Percentiles rank a stretch among this genome's conserved stretches.
These are phyloP conservation scores for Drosophila azteca DNA, from an alignment of 1,140 invertebrate genomes.

Conservation along the genomic window DNA sequence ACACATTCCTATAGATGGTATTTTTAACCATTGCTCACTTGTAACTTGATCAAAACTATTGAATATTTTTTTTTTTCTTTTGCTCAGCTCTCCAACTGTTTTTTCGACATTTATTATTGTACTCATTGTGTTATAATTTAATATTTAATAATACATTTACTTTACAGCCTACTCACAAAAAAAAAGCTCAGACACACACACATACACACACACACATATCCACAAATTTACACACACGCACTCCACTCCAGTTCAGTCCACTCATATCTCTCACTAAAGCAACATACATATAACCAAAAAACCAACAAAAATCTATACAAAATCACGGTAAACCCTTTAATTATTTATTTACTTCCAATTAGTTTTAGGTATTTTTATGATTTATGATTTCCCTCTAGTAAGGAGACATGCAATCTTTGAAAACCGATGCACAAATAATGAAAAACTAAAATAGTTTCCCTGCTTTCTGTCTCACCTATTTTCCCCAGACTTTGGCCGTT, in stretches of 20 bases:
- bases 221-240: slow-evolving; percentile 25
- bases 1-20: slow-evolving; percentile 26
- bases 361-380: slow-evolving; percentile 48
- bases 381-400: slow-evolving; percentile 52
- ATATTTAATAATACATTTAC: slow-evolving; percentile 58
- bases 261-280: slow-evolving; percentile 45
- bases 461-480: slow-evolving; percentile 35
- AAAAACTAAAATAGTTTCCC: slow-evolving; percentile 44
- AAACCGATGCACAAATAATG: neutral
- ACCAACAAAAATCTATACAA: slow-evolving; percentile 43
- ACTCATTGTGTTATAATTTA: slow-evolving; percentile 57
- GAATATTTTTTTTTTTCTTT: slow-evolving; percentile 35
- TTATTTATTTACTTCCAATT: slow-evolving; percentile 58
- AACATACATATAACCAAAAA: slow-evolving; percentile 59
- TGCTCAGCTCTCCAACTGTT: slow-evolving; percentile 45
- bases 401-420: slow-evolving; percentile 1
- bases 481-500: slow-evolving; percentile 45
- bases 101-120: slow-evolving; percentile 34
- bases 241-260: slow-evolving; percentile 23
- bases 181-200: slow-evolving; percentile 32
- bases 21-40: slow-evolving; percentile 34
- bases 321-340: slow-evolving; percentile 64
- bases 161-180: slow-evolving; percentile 61
- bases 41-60: slow-evolving; percentile 29
- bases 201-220: slow-evolving; percentile 8